A percentile compares a stretch with the other conserved stretches of the same genome.
These are phyloP conservation scores for Drosophila greeni DNA, from an alignment of 2,888 invertebrate genomes.

Conservation along the genomic window DNA sequence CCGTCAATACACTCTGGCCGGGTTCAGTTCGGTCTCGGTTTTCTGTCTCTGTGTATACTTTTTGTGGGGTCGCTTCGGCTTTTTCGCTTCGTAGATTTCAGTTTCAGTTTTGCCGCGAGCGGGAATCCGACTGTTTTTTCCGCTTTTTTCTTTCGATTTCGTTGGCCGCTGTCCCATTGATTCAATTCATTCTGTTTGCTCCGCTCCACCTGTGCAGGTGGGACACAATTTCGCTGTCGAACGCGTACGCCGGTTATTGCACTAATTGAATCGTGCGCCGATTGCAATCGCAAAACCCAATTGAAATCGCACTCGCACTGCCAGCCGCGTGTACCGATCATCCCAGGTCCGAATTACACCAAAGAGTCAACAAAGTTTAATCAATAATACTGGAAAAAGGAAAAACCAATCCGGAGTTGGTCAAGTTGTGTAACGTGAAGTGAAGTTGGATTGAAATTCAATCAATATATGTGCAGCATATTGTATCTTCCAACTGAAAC, in stretches of 20 bases:
- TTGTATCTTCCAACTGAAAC: constrained; percentile 29
- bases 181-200: constrained; percentile 77
- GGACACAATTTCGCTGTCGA: constrained; percentile 49
- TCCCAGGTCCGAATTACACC: constrained; percentile 2
- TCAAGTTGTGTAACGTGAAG: constrained; percentile 40
- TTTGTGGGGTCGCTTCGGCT: constrained; percentile 34
- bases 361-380: constrained; percentile 31
- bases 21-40: constrained; percentile 21
- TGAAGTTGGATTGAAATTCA: constrained; percentile 38
- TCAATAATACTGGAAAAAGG: constrained; percentile 34
- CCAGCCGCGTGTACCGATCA: constrained; percentile 9
- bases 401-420: constrained; percentile 22
- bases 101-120: constrained; percentile 40
- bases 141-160: constrained; percentile 48
- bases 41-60: constrained; percentile 5
- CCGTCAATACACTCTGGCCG: constrained; percentile 22
- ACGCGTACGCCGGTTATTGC: constrained; percentile 51
- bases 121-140: constrained; percentile 17
- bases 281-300: constrained; percentile 13
- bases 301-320: constrained; percentile 1
- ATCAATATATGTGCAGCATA: constrained; percentile 19
- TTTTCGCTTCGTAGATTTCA: constrained; percentile 53
- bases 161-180: constrained; percentile 50
- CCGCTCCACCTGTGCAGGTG: constrained; percentile 78
- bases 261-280: constrained; percentile 47